Evolutionary conservation across 2,113 vertebrate species (phyloP), one percentile per base, ranked within the genome.

Genomic region (Pipa parva): DNA sequence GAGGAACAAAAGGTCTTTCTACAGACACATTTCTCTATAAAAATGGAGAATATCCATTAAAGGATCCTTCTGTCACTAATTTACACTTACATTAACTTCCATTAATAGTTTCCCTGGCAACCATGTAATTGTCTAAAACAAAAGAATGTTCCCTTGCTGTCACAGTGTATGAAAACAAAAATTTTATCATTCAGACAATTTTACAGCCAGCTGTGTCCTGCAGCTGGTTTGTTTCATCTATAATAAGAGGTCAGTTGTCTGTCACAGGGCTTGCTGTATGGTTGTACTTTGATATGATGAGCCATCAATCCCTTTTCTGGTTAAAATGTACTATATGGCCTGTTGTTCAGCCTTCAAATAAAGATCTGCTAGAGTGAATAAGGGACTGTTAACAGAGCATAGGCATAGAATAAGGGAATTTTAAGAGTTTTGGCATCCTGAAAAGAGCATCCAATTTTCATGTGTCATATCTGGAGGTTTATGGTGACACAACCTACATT

Each of bases 121-220:
- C 85, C 71, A 50, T 78, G 70, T 83, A 84, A 85, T 85, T 85
- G 75, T 73, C 81, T 77, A 76, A 84, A 89, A 84, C 80, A 87
- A 76, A 83, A 49, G 70, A 74, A 83, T 86, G 83, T 80, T 84
- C 78, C 73, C 60, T 63, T 75, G 71, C 60, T 49, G 75, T 71
- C 82, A 81, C 62, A 77, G 72, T 63, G 63, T 78, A 86, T 79
- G 72, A 80, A 72, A 66, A 79, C 63, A 83, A 79, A n/a, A 50
- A 26, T 51, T 17, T 12, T 21, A 50, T 50, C 29, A 45, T 68
- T 26, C 56, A 25, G 9, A 21, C 22, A 17, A 31, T 42, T 42
- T 15, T n/a, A 42, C n/a, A 42, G 17, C 39, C 39, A 42, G 39
- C 39, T 42, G 39, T 42, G 39, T 42, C 39, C 39, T n/a, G 39